These are phyloP conservation scores for Butorides virescens DNA, from an alignment of 2,113 vertebrate species.

Conservation along the genomic window DNA sequence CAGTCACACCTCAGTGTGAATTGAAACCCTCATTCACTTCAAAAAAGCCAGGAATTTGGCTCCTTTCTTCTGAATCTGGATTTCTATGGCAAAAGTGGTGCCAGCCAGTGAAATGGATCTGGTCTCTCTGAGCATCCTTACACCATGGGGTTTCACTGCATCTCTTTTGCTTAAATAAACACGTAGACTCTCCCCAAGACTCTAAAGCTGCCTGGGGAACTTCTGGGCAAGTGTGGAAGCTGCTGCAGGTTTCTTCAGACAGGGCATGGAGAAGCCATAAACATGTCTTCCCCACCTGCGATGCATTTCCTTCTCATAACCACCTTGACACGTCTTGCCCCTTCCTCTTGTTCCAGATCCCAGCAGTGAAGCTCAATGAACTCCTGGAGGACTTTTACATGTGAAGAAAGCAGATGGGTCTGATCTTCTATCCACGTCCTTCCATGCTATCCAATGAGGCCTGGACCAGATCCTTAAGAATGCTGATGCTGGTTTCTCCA, in stretches of 20 bases:
- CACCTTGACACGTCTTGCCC: background rate
- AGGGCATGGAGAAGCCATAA: background rate
- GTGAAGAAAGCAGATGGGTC: constrained; percentile 66
- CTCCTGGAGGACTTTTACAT: constrained; percentile 61
- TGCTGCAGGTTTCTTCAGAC: background rate
- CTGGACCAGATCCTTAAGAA: constrained; percentile 67
- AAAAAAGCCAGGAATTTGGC: background rate
- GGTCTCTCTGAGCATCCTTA: background rate
- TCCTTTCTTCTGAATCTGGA: background rate
- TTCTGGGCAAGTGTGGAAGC: background rate
- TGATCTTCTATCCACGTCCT: constrained; percentile 59
- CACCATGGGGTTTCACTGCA: background rate
- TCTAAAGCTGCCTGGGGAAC: background rate
- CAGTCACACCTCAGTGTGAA: background rate
- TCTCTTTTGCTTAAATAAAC: background rate
- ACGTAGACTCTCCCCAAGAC: background rate
- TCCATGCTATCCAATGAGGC: constrained; percentile 28
- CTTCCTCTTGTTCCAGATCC: constrained; percentile 67
- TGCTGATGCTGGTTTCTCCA: constrained; percentile 54
- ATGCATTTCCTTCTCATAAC: background rate
- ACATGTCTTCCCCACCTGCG: rapidly evolving
- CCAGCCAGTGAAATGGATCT: background rate
- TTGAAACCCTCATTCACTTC: background rate
- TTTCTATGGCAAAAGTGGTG: background rate
- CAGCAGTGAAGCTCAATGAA: constrained; percentile 59